A percentile compares a stretch with the other conserved stretches of the same genome.
Conservation (phyloP, 2,888 invertebrate genomes). For the Scaptomyza polygonia region DNA sequence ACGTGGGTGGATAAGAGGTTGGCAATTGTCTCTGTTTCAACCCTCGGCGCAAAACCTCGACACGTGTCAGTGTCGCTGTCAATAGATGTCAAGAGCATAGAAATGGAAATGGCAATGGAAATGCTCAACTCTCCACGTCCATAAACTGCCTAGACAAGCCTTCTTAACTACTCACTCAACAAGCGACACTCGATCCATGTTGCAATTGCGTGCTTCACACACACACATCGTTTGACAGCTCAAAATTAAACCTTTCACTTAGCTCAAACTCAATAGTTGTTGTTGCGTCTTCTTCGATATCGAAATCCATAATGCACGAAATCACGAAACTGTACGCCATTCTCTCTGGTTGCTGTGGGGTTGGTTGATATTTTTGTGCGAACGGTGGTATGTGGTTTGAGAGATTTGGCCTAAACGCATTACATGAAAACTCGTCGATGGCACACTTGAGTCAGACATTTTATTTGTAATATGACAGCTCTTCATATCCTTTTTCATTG, state of each 20-base stretch:
- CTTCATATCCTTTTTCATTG: slow-evolving; percentile 71
- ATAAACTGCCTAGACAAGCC: slow-evolving; percentile 67
- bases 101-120: slow-evolving; percentile 68
- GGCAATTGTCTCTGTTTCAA: slow-evolving; percentile 28
- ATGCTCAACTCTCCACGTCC: slow-evolving; percentile 56
- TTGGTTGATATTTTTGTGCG: slow-evolving; percentile 9
- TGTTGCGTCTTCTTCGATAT: slow-evolving; percentile 47
- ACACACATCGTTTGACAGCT: slow-evolving; percentile 68
- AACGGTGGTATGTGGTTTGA: slow-evolving; percentile 25
- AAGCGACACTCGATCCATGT: slow-evolving; percentile 55
- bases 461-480: slow-evolving; percentile 72
- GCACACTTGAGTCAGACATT: slow-evolving; percentile 59
- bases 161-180: slow-evolving; percentile 68
- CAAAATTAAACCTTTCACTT: slow-evolving; percentile 77
- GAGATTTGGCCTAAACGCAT: slow-evolving; percentile 56
- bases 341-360: neutral
- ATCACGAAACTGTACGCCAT: slow-evolving; percentile 60
- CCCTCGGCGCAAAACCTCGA: slow-evolving; percentile 53
- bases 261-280: slow-evolving; percentile 66
- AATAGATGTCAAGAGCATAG: slow-evolving; percentile 65
- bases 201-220: slow-evolving; percentile 48
- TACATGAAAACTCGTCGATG: slow-evolving; percentile 38
- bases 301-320: slow-evolving; percentile 67
- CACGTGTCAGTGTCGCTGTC: slow-evolving; percentile 78
- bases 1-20: neutral